Evolutionary conservation across 2,113 vertebrate genomes (phyloP).

Genomic region (Rissa tridactyla): DNA sequence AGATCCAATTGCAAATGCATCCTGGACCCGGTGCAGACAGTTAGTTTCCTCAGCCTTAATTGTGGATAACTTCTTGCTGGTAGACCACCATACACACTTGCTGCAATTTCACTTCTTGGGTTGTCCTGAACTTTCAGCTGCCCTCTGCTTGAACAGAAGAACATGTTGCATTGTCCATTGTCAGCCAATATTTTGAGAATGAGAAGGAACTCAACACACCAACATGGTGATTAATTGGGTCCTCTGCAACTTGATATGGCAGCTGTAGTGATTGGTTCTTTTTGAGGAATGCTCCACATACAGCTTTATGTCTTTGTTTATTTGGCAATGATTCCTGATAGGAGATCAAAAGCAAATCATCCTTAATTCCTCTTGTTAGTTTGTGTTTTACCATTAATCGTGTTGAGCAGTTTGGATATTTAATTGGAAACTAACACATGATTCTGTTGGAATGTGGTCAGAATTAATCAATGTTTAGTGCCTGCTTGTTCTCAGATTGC

Average conservation of each 20-base stretch:
- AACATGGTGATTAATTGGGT: neutral
- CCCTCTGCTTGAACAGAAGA: neutral
- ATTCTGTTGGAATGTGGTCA: slow-evolving; percentile 49
- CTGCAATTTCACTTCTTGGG: neutral
- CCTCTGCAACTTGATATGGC: neutral
- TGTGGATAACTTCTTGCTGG: neutral
- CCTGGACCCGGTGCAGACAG: neutral
- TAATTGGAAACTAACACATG: slow-evolving; percentile 27
- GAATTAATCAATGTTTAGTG: slow-evolving; percentile 41
- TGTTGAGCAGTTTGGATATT: slow-evolving; percentile 22
- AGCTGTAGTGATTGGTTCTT: neutral
- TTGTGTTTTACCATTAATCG: slow-evolving; percentile 51
- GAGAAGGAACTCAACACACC: neutral
- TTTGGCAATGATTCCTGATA: slow-evolving; percentile 2
- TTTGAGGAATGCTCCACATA: neutral
- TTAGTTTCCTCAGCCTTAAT: neutral
- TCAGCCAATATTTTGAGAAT: neutral
- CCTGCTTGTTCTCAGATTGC: neutral
- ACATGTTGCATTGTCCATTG: neutral
- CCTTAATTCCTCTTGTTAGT: slow-evolving; percentile 50
- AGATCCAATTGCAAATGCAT: neutral
- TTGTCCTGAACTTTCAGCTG: neutral
- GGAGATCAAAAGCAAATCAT: slow-evolving; percentile 27
- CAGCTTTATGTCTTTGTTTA: slow-evolving; percentile 28
- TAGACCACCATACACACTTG: neutral